Conservation (phyloP, 1,140 invertebrate species). For the Procambarus clarkii region DNA sequence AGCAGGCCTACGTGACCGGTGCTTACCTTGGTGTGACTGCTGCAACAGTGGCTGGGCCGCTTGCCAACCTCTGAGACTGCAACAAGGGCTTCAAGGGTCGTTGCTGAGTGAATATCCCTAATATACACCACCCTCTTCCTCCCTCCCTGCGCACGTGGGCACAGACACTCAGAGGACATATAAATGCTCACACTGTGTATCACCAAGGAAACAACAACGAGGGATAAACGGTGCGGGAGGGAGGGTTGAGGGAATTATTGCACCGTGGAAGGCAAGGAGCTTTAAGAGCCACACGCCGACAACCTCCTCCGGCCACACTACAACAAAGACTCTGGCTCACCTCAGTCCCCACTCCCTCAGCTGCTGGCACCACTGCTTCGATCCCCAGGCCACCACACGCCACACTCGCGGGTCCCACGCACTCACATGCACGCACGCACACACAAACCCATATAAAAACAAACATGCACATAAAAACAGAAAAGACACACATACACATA, state of each 20-base stretch:
- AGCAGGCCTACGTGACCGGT: background rate
- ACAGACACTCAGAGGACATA: background rate
- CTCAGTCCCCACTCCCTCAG: background rate
- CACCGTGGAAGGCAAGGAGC: background rate
- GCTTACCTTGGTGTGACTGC: background rate
- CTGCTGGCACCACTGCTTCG: conserved; percentile 3
- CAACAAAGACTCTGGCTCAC: background rate
- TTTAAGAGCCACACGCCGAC: background rate
- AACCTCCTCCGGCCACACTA: background rate
- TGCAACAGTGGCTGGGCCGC: conserved; percentile 7
- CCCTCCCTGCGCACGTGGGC: background rate
- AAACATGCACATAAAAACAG: too few species aligned
- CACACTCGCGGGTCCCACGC: background rate
- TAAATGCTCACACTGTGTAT: background rate
- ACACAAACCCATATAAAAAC: too few species aligned
- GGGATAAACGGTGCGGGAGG: background rate
- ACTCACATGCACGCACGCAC: too few species aligned
- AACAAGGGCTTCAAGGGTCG: background rate
- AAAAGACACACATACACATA: too few species aligned
- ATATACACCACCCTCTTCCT: conserved; percentile 10
- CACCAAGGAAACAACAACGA: background rate
- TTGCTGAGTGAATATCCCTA: background rate
- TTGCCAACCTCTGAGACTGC: background rate
- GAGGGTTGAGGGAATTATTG: too few species aligned
- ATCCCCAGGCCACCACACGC: background rate